Evolutionary conservation across 2,888 invertebrate species (phyloP).

Genomic region (Teleogryllus oceanicus): DNA sequence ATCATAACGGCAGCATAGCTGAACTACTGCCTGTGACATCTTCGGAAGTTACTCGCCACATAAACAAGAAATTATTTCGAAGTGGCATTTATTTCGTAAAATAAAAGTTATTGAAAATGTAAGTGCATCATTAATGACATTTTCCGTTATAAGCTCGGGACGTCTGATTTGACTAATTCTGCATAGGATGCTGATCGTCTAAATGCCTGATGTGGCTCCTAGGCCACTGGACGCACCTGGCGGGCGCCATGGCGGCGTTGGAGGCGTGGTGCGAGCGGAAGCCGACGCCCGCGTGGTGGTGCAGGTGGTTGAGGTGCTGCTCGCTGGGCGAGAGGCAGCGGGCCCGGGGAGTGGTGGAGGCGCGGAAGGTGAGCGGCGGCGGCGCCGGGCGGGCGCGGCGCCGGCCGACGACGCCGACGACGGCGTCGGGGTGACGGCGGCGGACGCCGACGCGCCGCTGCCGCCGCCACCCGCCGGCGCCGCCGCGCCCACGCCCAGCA

Average conservation of each 20-base stretch:
- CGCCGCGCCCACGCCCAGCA: slow-evolving; percentile 54
- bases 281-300: slow-evolving; percentile 22
- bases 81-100: too few species aligned
- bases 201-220: too few species aligned
- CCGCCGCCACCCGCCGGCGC: slow-evolving; percentile 52
- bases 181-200: too few species aligned
- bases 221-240: background rate
- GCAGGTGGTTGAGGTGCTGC: slow-evolving; percentile 38
- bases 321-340: slow-evolving; percentile 66
- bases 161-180: too few species aligned
- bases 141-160: too few species aligned
- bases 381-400: slow-evolving; percentile 51
- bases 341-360: too few species aligned
- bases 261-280: slow-evolving; percentile 25
- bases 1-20: too few species aligned
- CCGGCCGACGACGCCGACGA: slow-evolving; percentile 39
- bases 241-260: background rate
- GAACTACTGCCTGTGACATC: too few species aligned
- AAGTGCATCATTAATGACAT: too few species aligned
- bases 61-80: too few species aligned
- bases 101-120: too few species aligned
- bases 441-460: slow-evolving; percentile 44
- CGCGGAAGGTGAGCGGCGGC: slow-evolving; percentile 41
- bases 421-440: background rate
- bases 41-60: too few species aligned